Conservation (phyloP, 2,113 vertebrate species). For the Lanius collurio region DNA sequence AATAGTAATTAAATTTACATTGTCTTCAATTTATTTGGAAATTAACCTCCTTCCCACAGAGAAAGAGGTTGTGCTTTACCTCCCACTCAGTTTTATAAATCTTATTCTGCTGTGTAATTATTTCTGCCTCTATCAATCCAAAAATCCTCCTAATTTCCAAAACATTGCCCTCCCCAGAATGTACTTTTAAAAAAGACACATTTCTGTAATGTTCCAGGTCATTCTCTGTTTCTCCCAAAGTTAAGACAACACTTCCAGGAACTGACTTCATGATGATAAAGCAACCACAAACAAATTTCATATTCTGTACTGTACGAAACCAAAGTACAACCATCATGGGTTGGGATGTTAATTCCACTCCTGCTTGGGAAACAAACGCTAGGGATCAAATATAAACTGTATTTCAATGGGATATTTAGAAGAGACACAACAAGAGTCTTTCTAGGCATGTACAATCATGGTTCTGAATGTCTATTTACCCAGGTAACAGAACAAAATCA, state of each 20-base stretch:
- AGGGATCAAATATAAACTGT: background rate
- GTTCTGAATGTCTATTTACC: background rate
- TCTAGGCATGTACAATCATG: background rate
- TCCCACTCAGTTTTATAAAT: conserved; percentile 22
- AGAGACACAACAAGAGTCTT: background rate
- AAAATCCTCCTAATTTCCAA: background rate
- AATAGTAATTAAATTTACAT: conserved; percentile 53
- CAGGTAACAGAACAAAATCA: background rate
- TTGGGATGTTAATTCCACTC: background rate
- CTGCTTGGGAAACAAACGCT: background rate
- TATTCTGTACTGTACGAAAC: background rate
- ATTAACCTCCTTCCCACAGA: conserved; percentile 44
- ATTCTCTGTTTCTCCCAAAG: background rate
- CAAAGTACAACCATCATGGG: background rate
- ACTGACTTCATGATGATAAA: background rate
- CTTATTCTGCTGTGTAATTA: background rate
- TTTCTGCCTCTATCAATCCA: background rate
- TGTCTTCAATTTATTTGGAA: conserved; percentile 50
- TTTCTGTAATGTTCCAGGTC: background rate
- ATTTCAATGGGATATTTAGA: background rate
- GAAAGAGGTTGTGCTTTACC: background rate
- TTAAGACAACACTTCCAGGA: background rate
- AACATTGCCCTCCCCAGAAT: background rate
- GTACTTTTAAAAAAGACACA: background rate
- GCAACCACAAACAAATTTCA: background rate